Conservation (phyloP, 2,113 vertebrate genomes). For the Cyanoramphus novaezelandiae region DNA sequence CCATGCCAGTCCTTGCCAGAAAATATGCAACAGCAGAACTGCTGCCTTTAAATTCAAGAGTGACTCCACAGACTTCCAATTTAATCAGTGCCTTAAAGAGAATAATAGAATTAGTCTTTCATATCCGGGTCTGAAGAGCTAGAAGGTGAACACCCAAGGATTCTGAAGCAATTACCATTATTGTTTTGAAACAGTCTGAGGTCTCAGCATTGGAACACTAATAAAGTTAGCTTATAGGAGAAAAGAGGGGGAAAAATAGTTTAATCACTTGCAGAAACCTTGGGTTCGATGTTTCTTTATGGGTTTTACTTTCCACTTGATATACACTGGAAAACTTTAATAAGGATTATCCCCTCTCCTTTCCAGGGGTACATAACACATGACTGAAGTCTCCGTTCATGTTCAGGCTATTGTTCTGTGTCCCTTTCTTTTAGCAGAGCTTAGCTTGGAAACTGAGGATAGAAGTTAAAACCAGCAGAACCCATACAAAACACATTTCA, state of each 20-base stretch:
- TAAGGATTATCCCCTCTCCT: background rate
- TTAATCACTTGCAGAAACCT: background rate
- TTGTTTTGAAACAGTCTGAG: background rate
- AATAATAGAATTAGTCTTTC: background rate
- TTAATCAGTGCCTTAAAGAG: background rate
- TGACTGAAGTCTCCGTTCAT: accelerated
- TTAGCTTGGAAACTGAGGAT: background rate
- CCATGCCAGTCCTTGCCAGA: background rate
- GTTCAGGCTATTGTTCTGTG: background rate
- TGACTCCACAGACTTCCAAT: background rate
- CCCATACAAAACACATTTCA: background rate
- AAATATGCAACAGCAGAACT: background rate
- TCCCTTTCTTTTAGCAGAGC: background rate
- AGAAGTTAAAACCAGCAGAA: background rate
- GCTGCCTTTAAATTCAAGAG: background rate
- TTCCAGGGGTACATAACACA: background rate
- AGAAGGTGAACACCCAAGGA: background rate
- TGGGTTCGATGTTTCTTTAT: background rate
- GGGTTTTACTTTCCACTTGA: background rate
- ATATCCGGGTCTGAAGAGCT: background rate
- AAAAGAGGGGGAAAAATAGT: background rate
- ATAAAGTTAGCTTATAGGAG: background rate
- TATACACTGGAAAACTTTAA: background rate
- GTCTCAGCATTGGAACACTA: background rate
- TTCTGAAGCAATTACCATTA: background rate